Percentiles rank a stretch among this genome's conserved stretches.
phyloP scores from a whole-genome alignment of 2,113 vertebrate genomes.

The Cephalopholis sonnerati region DNA sequence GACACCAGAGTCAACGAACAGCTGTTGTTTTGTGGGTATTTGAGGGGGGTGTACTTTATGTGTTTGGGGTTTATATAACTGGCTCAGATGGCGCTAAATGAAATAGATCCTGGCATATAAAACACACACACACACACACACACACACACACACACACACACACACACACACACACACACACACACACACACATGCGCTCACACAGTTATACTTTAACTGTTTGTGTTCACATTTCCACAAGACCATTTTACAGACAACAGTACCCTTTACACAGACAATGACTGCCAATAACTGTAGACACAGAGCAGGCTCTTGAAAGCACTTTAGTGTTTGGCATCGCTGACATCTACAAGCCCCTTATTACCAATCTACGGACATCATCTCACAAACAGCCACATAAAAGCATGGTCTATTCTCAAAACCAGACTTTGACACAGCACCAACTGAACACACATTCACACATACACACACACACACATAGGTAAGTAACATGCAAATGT shows the following conservation, averaged over 20 bases:
- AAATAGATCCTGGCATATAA: constrained; percentile 28
- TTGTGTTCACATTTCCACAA: neutral
- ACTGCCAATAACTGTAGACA: neutral
- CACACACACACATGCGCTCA: neutral
- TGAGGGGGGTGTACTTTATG: constrained; percentile 12
- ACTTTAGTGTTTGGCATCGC: neutral
- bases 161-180: neutral
- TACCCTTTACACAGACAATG: neutral
- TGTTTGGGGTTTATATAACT: constrained; percentile 2
- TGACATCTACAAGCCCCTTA: no score
- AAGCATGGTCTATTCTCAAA: neutral
- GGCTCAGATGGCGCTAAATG: constrained; percentile 4
- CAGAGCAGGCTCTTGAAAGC: neutral
- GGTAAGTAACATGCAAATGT: neutral
- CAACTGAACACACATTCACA: neutral
- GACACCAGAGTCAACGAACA: neutral
- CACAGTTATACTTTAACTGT: neutral
- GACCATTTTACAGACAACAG: neutral
- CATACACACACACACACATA: neutral
- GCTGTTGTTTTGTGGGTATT: constrained; percentile 48
- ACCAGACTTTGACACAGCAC: neutral
- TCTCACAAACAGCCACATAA: neutral
- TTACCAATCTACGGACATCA: no score
- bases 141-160: neutral
- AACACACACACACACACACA: neutral